Evolutionary conservation across 2,888 invertebrate genomes (phyloP), one percentile per base, ranked within the genome.

Genomic region (Hemaris fuciformis): DNA sequence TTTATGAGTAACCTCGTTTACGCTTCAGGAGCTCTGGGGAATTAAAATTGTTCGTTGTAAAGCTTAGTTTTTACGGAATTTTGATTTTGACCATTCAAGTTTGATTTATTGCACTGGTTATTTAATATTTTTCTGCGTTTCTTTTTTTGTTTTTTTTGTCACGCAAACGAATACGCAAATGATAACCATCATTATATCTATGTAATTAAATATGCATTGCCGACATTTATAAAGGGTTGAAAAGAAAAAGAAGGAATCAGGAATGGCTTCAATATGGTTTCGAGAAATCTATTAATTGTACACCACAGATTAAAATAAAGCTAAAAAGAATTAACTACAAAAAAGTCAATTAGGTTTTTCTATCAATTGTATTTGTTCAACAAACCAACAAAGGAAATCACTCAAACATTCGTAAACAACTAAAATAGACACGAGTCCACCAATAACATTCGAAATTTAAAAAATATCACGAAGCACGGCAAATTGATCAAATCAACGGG

Each of bases 1-100:
- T 81, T 79, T 74, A 72, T 73, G 76, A 80, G 77, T 77, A 79
- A 80, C 78, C 75, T 77, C 76, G 75, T 78, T 81, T 79, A 74
- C 68, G 70, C 62, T 68, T 60, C 58, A 57, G 58, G 62, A 61
- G 57, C 63, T 59, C 56, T 48, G 27, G 62, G 61, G 64, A 67
- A 65, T 68, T 64, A 66, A 59, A 68, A 65, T 66, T 66, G 63
- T 65, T 46, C 34, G 25, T 23, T 38, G 45, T 59, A 18, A 3
- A 7, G 38, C 41, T 53, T 25, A 25, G 41, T 20, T 53, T 25
- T 10, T 38, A 53, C 18, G 53, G 53, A 53, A 18, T 53, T 53
- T 53, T 31, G 15, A 53, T 53, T 18, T 53, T 31, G 15, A 53
- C 23, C 13, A 46, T 46, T 25, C 46, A 46, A 46, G 25, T 46